Base-by-base conservation (phyloP, 2,797 vertebrate species). In the Galaxias olidus region DNA sequence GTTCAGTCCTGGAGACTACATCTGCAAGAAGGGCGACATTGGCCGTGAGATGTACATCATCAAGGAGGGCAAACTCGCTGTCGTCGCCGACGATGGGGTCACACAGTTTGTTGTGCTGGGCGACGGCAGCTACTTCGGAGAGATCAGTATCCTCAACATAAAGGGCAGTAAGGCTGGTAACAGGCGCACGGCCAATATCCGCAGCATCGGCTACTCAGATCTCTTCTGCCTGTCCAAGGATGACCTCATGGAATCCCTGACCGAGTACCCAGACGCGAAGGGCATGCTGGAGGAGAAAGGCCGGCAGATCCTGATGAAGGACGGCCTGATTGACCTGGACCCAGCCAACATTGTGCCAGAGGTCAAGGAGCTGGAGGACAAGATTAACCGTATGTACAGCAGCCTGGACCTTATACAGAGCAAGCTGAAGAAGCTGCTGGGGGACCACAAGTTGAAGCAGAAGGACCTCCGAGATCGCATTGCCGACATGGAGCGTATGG, bases 1-100 rank as follows among this genome's bases (percentile, higher is more conserved):
- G 10, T 99, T 95, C 69, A 99, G 98, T 75, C 98, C 98, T 0
- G 96, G 94, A 54, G 98, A 99, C 86, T 99, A 97, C 65, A 97
- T 99, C 67, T 98, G 98, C 82, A 95, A 95, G 72, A 99, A 99
- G 84, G 97, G 98, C 2, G 98, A 99, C 75, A 98, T 98, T 9
- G 98, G 98, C 4, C 90, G 96, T 30, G 97, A 99, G 87, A 99
- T 99, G 98, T 99, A 99, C 71, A 99, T 99, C 72, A 97, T 99
- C 84, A 99, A 99, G 84, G 98, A 98, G 68, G 97, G 98, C 45
- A 95, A 96, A 73, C 92, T 99, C 4, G 96, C 98, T 0, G 97
- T 99, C 8, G 97, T 99, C 0, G 97, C 97, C 0, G 98, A 99
- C 65, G 97, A 99, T 8, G 97, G 98, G 8, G 59, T 98, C 42